Conservation (phyloP, 2,797 vertebrate genomes). For the Chelonia mydas region DNA sequence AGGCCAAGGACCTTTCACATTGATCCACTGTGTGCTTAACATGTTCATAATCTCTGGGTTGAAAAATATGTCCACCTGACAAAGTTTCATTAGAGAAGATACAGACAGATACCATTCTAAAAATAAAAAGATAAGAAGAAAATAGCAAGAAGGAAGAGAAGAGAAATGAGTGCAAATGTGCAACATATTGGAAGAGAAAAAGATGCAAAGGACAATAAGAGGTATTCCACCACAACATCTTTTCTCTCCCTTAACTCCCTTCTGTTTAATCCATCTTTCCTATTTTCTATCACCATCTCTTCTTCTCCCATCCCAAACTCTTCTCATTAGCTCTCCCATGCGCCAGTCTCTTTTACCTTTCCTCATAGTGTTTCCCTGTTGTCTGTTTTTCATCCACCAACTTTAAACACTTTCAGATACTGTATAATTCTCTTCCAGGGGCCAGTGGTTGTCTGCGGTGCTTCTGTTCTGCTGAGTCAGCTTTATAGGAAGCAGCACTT, state of each 20-base stretch:
- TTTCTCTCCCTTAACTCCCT: not conserved
- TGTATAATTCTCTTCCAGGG: not conserved
- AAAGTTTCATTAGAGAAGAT: not conserved
- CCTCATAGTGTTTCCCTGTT: not conserved
- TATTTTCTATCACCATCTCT: not conserved
- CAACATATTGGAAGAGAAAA: not conserved
- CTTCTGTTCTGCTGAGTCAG: not conserved
- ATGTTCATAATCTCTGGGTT: not conserved
- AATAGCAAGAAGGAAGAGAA: not conserved
- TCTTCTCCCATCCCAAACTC: not conserved
- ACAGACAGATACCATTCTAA: not conserved
- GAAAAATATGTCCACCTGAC: not conserved
- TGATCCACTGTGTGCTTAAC: not conserved
- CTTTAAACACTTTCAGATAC: not conserved
- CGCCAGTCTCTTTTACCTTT: not conserved
- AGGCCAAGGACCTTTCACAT: not conserved
- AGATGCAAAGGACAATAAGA: not conserved
- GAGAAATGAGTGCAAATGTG: not conserved
- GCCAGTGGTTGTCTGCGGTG: not conserved
- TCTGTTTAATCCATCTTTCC: not conserved
- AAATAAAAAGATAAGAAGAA: not conserved
- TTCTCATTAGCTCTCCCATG: not conserved
- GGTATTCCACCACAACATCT: too few species aligned
- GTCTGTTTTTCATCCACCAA: not conserved
- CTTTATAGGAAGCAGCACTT: not conserved